Evolutionary conservation across 1,140 invertebrate genomes (phyloP).

Genomic region (Nasonia vitripennis): DNA sequence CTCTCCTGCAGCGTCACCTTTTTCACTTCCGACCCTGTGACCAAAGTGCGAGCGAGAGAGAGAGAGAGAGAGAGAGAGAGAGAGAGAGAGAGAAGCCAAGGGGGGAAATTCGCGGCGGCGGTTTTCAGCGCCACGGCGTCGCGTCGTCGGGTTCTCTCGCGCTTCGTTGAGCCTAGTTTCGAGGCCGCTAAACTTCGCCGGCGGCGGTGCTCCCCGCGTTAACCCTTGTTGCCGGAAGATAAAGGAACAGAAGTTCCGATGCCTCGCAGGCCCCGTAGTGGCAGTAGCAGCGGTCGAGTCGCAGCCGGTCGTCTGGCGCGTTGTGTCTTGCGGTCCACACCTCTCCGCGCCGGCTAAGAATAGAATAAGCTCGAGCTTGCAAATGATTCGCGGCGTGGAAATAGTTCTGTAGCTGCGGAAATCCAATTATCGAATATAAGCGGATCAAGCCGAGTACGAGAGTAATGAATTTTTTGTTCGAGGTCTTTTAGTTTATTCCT

Average conservation of each 20-base stretch:
- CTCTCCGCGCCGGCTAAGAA: neutral
- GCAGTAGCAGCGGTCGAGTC: neutral
- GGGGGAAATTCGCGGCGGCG: constrained; percentile 19
- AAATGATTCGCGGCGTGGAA: neutral
- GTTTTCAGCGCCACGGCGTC: constrained; percentile 43
- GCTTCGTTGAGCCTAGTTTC: constrained; percentile 55
- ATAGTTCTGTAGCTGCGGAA: too few species aligned
- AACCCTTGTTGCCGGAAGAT: constrained; percentile 52
- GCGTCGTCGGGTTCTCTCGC: constrained; percentile 45
- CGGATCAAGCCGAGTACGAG: too few species aligned
- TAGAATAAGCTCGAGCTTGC: neutral
- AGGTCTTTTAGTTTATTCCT: too few species aligned
- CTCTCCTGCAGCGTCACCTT: constrained; percentile 10
- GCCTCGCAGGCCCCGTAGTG: constrained; percentile 5
- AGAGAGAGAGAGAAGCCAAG: neutral
- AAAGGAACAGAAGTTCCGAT: constrained; percentile 46
- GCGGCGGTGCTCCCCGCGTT: neutral
- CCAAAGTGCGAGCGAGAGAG: constrained; percentile 14
- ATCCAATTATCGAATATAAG: too few species aligned
- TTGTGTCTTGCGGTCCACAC: neutral
- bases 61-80: neutral
- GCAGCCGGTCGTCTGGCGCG: neutral
- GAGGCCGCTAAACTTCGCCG: constrained; percentile 51
- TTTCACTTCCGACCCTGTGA: constrained; percentile 41
- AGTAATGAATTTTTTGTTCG: too few species aligned